Base-by-base conservation (phyloP, 2,113 vertebrate species). In the Chunga burmeisteri region DNA sequence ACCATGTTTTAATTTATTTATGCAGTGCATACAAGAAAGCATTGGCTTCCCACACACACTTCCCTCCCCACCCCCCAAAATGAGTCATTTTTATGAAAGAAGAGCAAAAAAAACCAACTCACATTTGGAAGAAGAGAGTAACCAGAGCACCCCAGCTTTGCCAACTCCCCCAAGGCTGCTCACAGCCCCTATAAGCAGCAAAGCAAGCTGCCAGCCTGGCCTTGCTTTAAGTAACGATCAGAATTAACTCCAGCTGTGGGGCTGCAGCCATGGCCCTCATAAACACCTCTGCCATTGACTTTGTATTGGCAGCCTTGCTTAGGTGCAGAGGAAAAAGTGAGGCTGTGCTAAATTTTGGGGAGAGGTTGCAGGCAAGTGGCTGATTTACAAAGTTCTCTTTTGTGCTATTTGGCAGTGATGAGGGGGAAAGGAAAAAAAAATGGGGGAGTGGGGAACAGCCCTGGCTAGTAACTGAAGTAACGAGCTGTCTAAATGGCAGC, bases 31-130 rank as follows among this genome's bases (percentile, higher is more conserved):
- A 10, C 5, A 20, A 47, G 29, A 44, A 75, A 40, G 5, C 9
- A 34, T 3, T 5, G 4, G 6, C 42, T 53, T 26, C 42, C 42
- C 52, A 1, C 19, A 0, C 6, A 11, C 3, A 8, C 6, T 23
- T 5, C 12, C n/a, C 32, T 50, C 34, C 66, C 19, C 66, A 47
- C 2, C 6, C 12, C 3, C 1, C 7, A 3, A 55, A 72, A 65
- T 0, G 0, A 23, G 1, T 1, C 0, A 25, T 14, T 67, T 44
- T 1, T 38, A 75, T 1, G 1, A n/a, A 81, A 42, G 3, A 56
- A 32, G 0, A 1, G 3, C 38, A 38, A 6, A 47, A 25, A 19
- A 46, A 32, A 13, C 47, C 40, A 44, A 62, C 93, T 91, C 15
- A 81, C 72, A 0, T 10, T 26, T 14, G 11, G 40, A 78, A 38